Conservation (phyloP, 2,113 vertebrate genomes). For the Lutjanus erythropterus region DNA sequence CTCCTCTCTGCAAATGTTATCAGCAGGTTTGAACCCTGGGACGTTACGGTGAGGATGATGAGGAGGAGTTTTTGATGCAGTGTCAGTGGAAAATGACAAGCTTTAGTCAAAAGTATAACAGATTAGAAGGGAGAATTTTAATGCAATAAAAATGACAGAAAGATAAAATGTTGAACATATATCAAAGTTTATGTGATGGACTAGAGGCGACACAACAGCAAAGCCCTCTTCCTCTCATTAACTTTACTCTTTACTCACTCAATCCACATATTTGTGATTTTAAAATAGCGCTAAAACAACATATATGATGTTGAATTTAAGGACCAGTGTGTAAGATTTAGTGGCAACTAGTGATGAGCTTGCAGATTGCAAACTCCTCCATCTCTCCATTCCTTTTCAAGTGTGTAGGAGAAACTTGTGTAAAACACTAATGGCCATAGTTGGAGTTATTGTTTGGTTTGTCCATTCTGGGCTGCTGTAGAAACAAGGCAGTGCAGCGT, state of each 20-base stretch:
- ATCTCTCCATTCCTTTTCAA: too few species aligned
- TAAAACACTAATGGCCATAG: too few species aligned
- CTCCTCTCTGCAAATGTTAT: conserved; percentile 42
- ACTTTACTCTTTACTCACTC: background rate
- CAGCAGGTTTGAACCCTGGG: conserved; percentile 40
- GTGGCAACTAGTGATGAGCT: too few species aligned
- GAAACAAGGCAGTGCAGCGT: too few species aligned
- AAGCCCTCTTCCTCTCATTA: background rate
- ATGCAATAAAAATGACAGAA: background rate
- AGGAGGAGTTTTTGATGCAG: background rate
- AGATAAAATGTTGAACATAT: background rate
- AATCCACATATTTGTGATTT: background rate
- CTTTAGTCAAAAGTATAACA: background rate
- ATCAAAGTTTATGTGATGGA: background rate
- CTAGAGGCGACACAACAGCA: background rate
- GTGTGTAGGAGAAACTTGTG: too few species aligned
- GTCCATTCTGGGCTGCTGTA: too few species aligned
- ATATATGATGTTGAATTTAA: background rate
- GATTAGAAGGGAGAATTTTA: background rate
- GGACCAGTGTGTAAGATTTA: too few species aligned
- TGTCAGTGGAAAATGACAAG: background rate
- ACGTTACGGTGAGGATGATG: background rate
- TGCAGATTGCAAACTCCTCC: too few species aligned
- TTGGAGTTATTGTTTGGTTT: too few species aligned
- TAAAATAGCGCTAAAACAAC: background rate